Evolutionary conservation across 2,113 vertebrate species (phyloP).

Genomic region (Vanacampus margaritifer): DNA sequence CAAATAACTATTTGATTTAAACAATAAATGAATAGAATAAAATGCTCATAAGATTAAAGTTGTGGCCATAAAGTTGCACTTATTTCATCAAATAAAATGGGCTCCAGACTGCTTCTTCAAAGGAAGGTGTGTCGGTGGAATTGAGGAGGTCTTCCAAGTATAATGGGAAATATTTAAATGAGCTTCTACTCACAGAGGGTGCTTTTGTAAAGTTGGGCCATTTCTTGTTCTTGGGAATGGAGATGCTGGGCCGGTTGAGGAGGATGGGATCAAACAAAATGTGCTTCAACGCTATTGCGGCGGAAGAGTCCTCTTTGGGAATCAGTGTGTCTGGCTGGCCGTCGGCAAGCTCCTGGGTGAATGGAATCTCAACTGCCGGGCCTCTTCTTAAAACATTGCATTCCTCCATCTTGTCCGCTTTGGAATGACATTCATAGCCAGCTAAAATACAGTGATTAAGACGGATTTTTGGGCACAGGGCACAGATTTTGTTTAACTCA

Average conservation of each 20-base stretch:
- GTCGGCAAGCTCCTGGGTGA: neutral
- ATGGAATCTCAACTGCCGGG: neutral
- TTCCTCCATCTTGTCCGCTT: neutral
- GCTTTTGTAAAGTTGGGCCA: slow-evolving; percentile 3
- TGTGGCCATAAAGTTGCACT: too few relatives aligned
- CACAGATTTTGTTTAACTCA: neutral
- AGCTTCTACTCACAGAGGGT: slow-evolving; percentile 49
- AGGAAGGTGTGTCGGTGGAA: too few relatives aligned
- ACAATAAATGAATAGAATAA: neutral
- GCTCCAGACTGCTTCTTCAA: too few relatives aligned
- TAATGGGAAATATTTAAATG: neutral
- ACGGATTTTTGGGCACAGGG: neutral
- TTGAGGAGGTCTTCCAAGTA: too few relatives aligned
- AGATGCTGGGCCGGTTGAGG: slow-evolving; percentile 57
- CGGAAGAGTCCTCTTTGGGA: neutral
- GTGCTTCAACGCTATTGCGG: neutral
- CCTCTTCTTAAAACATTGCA: neutral
- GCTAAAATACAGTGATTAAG: neutral
- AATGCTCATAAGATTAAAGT: too few relatives aligned
- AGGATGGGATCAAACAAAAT: slow-evolving; percentile 51
- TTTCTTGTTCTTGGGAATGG: slow-evolving; percentile 50
- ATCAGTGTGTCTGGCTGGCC: slow-evolving; percentile 8
- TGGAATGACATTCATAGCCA: neutral
- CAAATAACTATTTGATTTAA: neutral
- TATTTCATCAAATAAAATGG: too few relatives aligned